These are phyloP conservation scores for Orthosia cruda DNA, from an alignment of 2,888 invertebrate species.

Conservation along the genomic window DNA sequence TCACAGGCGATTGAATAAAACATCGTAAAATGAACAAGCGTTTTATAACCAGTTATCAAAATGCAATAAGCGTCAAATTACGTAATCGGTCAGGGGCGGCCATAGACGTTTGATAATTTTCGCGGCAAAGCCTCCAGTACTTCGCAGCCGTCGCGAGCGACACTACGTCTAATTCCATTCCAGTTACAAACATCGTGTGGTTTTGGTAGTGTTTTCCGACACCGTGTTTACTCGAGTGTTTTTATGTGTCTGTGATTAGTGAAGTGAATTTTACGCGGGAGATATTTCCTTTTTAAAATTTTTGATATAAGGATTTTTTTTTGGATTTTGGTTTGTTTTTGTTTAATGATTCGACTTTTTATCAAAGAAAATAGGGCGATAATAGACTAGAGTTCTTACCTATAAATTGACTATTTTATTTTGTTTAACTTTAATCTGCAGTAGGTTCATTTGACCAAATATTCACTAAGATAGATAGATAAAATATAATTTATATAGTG, in stretches of 20 bases:
- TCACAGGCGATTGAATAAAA: slow-evolving; percentile 19
- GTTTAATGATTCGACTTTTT: slow-evolving; percentile 14
- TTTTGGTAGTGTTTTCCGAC: slow-evolving; percentile 9
- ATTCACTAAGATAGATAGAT: not conserved
- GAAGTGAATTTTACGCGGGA: slow-evolving; percentile 38
- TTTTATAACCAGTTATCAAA: slow-evolving; percentile 56
- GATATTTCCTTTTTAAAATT: not conserved
- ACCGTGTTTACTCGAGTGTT: slow-evolving; percentile 37
- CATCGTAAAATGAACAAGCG: slow-evolving; percentile 35
- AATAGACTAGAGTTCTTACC: not conserved
- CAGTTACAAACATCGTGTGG: slow-evolving; percentile 31
- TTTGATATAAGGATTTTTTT: slow-evolving; percentile 8
- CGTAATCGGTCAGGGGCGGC: slow-evolving; percentile 55
- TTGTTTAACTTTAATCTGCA: not conserved
- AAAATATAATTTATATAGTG: too few species aligned
- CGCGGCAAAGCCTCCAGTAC: slow-evolving; percentile 75
- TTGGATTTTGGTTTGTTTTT: slow-evolving; percentile 1
- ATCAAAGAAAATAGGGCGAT: not conserved
- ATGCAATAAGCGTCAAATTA: slow-evolving; percentile 64
- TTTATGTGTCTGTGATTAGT: slow-evolving; percentile 5
- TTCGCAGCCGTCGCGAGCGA: slow-evolving; percentile 28
- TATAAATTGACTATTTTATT: not conserved
- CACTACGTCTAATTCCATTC: slow-evolving; percentile 37
- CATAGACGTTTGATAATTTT: slow-evolving; percentile 65
- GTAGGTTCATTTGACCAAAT: not conserved